These are phyloP conservation scores for Rugalucina vietnamica DNA, from an alignment of 2,888 invertebrate species.

Conservation along the genomic window DNA sequence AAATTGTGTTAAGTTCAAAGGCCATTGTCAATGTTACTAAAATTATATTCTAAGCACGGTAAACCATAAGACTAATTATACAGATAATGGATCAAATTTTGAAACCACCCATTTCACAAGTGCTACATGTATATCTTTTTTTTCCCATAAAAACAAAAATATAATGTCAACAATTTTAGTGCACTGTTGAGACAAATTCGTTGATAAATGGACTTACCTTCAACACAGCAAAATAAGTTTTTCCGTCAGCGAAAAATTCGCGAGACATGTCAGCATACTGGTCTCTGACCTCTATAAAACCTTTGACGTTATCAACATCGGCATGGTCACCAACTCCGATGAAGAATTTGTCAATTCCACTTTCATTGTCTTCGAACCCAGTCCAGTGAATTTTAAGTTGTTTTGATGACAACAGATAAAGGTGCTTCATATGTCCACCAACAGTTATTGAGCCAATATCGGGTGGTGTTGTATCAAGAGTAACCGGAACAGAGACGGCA, in stretches of 20 bases:
- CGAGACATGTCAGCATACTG: not conserved
- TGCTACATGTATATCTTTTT: no score
- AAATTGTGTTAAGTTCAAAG: no score
- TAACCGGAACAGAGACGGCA: conserved; percentile 13
- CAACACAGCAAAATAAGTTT: conserved; percentile 32
- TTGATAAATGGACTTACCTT: no score
- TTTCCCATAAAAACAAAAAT: no score
- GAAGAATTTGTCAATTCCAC: conserved; percentile 43
- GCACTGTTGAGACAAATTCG: no score
- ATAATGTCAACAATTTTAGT: no score
- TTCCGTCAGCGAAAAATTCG: conserved; percentile 15
- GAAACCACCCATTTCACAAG: no score
- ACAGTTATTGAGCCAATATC: conserved; percentile 18
- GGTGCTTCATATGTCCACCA: not conserved
- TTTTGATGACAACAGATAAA: not conserved
- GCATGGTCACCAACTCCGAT: conserved; percentile 25
- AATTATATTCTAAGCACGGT: no score
- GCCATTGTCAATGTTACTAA: no score
- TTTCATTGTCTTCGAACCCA: conserved; percentile 51
- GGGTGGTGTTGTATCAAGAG: conserved; percentile 40
- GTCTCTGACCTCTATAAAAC: not conserved
- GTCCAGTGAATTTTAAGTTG: conserved; percentile 39
- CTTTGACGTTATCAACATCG: not conserved
- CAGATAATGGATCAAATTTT: no score
- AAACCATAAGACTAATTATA: no score